Conservation (phyloP, 2,888 invertebrate species). For the Plebejus anna region DNA sequence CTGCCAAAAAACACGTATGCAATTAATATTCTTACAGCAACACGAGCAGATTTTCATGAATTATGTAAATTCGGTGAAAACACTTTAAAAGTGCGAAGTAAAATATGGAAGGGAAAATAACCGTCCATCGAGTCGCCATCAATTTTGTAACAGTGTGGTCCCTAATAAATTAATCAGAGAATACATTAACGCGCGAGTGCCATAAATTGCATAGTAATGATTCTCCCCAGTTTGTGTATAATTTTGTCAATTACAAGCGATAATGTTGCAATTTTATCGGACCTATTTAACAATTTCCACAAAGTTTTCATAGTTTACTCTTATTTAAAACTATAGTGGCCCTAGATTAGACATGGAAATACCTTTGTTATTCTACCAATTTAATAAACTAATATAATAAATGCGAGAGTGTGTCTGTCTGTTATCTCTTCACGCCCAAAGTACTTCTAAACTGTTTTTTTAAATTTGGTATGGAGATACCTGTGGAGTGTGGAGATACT, state of each 20-base stretch:
- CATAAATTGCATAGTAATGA: constrained; percentile 61
- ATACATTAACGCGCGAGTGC: constrained; percentile 58
- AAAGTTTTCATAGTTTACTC: neutral
- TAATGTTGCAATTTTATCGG: neutral
- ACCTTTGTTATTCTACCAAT: too few relatives aligned
- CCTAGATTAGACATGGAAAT: too few relatives aligned
- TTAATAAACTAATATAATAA: too few relatives aligned
- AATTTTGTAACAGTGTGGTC: constrained; percentile 58
- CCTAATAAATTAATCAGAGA: constrained; percentile 65
- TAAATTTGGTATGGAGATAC: too few relatives aligned
- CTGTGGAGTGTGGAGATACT: too few relatives aligned
- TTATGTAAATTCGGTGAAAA: constrained; percentile 32
- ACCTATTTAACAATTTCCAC: neutral
- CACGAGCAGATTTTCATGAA: constrained; percentile 31
- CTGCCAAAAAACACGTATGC: constrained; percentile 26
- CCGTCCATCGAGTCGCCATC: constrained; percentile 43
- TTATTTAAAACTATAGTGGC: too few relatives aligned
- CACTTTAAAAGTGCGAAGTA: constrained; percentile 32
- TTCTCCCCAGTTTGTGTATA: constrained; percentile 57
- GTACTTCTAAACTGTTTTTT: too few relatives aligned
- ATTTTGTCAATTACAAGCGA: constrained; percentile 47
- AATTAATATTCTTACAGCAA: constrained; percentile 31
- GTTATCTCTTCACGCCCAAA: too few relatives aligned
- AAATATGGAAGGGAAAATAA: constrained; percentile 39
- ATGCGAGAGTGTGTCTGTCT: too few relatives aligned